phyloP scores from a whole-genome alignment of 1,140 invertebrate species.

The Telenomus remus region DNA sequence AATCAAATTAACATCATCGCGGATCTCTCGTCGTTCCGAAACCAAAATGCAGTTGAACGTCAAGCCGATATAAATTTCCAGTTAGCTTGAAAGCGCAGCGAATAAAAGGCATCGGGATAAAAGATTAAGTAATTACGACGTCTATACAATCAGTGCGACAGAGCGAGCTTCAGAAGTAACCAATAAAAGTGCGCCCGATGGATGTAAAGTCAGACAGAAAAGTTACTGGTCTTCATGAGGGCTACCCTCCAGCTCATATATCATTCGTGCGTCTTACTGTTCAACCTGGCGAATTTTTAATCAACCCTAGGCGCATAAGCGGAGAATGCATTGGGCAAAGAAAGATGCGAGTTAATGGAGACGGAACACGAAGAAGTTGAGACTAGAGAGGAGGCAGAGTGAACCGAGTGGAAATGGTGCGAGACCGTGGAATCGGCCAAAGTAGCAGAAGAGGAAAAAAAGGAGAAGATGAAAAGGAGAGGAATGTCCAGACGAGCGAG shows the following conservation, averaged over 20 bases:
- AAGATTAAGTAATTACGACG: conserved; percentile 56
- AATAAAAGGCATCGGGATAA: conserved; percentile 45
- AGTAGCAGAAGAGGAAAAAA: conserved; percentile 21
- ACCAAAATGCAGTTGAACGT: background rate
- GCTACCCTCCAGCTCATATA: conserved; percentile 53
- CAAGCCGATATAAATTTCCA: conserved; percentile 52
- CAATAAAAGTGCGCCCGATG: conserved; percentile 51
- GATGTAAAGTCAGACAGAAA: conserved; percentile 40
- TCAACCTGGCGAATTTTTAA: conserved; percentile 57
- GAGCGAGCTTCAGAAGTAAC: conserved; percentile 35
- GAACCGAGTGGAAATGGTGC: conserved; percentile 33
- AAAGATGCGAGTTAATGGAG: conserved; percentile 47
- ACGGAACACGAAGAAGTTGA: conserved; percentile 39
- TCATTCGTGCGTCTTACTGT: conserved; percentile 48
- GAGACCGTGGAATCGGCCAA: conserved; percentile 24
- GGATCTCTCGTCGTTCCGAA: background rate
- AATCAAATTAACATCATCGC: background rate
- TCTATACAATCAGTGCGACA: conserved; percentile 58
- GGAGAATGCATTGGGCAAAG: conserved; percentile 32
- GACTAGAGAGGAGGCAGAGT: conserved; percentile 25
- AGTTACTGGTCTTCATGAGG: conserved; percentile 53
- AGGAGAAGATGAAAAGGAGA: conserved; percentile 28
- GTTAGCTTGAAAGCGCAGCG: conserved; percentile 26
- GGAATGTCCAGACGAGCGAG: conserved; percentile 48
- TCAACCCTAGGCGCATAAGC: conserved; percentile 45